phyloP scores from a whole-genome alignment of 1,140 invertebrate species.

The Lucilia cuprina region DNA sequence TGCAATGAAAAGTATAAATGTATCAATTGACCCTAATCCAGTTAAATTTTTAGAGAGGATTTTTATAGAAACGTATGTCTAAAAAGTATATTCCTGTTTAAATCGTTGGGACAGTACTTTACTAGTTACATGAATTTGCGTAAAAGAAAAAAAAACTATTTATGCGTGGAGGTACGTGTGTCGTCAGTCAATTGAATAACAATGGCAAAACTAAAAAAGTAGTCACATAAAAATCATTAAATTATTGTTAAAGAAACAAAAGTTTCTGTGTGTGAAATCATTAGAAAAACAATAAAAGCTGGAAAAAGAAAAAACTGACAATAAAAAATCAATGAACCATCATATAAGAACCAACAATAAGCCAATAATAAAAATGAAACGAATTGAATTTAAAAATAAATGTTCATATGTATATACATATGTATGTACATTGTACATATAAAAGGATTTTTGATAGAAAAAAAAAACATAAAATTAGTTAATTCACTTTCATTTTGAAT shows the following conservation, averaged over 20 bases:
- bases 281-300: background rate
- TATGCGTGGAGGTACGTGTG: background rate
- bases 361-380: conserved; percentile 7
- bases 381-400: background rate
- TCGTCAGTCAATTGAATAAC: background rate
- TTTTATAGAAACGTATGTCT: too few relatives aligned
- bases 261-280: background rate
- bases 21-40: too few relatives aligned
- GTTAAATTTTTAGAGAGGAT: too few relatives aligned
- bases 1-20: too few relatives aligned
- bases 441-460: too few relatives aligned
- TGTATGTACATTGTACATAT: too few relatives aligned
- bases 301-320: background rate
- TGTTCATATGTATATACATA: too few relatives aligned
- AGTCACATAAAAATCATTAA: conserved; percentile 16
- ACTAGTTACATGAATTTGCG: too few relatives aligned
- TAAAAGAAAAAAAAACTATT: background rate
- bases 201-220: conserved; percentile 13
- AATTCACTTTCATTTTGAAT: too few relatives aligned
- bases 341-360: background rate
- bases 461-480: too few relatives aligned
- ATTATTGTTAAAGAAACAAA: conserved; percentile 1
- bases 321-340: conserved; percentile 3
- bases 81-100: background rate
- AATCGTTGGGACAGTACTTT: background rate